A percentile compares a stretch with the other conserved stretches of the same genome.
Conservation (phyloP, 2,797 vertebrate species). For the Bryconaethiops microstoma region DNA sequence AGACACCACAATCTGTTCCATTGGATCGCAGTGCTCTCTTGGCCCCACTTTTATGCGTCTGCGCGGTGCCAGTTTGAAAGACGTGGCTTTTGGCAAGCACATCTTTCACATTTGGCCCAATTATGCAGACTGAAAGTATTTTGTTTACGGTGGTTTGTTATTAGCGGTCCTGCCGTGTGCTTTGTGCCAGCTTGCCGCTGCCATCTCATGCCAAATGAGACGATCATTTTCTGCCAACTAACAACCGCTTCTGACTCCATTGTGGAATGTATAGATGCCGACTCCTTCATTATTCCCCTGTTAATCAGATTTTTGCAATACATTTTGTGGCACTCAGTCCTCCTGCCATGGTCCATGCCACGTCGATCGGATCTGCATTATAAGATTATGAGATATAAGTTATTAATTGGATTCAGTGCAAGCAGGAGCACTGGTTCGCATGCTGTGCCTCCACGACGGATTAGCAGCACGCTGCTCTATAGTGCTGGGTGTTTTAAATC, state of each 20-base stretch:
- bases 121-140: slow-evolving; percentile 21
- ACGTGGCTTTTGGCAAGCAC: slow-evolving; percentile 39
- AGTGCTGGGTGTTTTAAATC: slow-evolving; percentile 5
- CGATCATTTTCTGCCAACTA: neutral
- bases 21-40: slow-evolving; percentile 46
- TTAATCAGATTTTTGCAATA: neutral
- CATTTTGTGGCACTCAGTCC: no score
- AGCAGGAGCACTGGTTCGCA: neutral
- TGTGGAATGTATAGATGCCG: neutral
- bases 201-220: slow-evolving; percentile 4
- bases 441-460: slow-evolving; percentile 3
- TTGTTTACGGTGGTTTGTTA: slow-evolving; percentile 44
- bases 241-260: neutral
- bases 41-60: slow-evolving; percentile 11
- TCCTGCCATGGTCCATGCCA: neutral
- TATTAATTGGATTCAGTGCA: slow-evolving; percentile 6
- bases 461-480: neutral
- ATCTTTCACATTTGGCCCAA: slow-evolving; percentile 31
- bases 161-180: slow-evolving; percentile 15
- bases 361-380: neutral
- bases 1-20: slow-evolving; percentile 52
- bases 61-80: slow-evolving; percentile 31
- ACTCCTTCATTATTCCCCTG: neutral
- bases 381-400: slow-evolving; percentile 4
- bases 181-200: slow-evolving; percentile 5